Evolutionary conservation across 2,797 vertebrate species (phyloP).

Genomic region (Neosilurus hyrtlii): DNA sequence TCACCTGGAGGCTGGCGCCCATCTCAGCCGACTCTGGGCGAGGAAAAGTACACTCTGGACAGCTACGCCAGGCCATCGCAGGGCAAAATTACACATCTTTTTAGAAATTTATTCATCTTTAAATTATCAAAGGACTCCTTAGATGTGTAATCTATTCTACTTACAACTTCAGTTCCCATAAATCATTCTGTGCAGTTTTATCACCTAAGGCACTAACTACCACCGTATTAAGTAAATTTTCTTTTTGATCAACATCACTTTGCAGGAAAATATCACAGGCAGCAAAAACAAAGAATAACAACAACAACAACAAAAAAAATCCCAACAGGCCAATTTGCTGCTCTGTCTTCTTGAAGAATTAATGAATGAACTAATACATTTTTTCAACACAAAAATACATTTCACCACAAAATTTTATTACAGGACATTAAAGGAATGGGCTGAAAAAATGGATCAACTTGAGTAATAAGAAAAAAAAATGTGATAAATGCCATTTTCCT

Average conservation of each 20-base stretch:
- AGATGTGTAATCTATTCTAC: background rate
- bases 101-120: no score
- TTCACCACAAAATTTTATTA: no score
- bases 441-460: background rate
- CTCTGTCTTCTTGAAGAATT: no score
- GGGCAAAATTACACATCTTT: no score
- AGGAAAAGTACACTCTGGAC: no score
- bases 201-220: background rate
- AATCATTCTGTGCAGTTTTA: background rate
- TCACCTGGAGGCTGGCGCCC: no score
- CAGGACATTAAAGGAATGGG: no score
- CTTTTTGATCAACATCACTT: background rate
- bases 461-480: background rate
- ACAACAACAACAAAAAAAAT: background rate
- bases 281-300: background rate
- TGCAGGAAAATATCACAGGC: background rate
- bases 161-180: background rate
- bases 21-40: no score
- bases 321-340: background rate
- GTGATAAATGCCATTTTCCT: no score
- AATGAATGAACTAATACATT: no score
- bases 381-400: no score
- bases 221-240: background rate
- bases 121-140: background rate
- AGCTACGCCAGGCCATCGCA: no score